These are phyloP conservation scores for Apis florea DNA, from an alignment of 1,140 invertebrate genomes.

Conservation along the genomic window DNA sequence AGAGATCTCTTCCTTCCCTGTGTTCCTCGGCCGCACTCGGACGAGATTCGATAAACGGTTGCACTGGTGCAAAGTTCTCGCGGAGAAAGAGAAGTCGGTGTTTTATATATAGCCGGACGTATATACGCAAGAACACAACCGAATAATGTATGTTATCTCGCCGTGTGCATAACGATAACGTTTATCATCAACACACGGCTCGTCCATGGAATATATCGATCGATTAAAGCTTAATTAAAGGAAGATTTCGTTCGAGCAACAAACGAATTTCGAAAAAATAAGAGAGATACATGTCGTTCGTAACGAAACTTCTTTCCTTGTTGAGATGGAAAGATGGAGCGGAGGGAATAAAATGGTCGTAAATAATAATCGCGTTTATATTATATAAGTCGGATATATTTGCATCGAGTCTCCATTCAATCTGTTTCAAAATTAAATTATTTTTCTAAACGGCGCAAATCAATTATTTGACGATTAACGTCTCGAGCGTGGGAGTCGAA, in stretches of 20 bases:
- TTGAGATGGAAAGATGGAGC: too few species aligned
- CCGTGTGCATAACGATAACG: conserved; percentile 25
- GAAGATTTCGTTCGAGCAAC: not conserved
- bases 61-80: conserved; percentile 36
- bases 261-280: too few species aligned
- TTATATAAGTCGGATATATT: too few species aligned
- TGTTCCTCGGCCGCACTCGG: not conserved
- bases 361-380: too few species aligned
- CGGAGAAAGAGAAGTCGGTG: conserved; percentile 4
- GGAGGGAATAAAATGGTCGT: too few species aligned
- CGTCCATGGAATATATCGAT: not conserved
- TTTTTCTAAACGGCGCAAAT: too few species aligned
- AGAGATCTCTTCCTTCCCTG: not conserved
- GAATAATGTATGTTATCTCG: conserved; percentile 32
- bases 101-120: conserved; percentile 42
- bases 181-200: conserved; percentile 37
- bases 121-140: not conserved
- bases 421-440: too few species aligned
- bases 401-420: too few species aligned
- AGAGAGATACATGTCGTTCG: too few species aligned
- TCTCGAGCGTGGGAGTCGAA: too few species aligned
- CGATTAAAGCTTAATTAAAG: conserved; percentile 38
- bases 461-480: too few species aligned
- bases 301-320: too few species aligned
- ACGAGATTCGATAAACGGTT: conserved; percentile 25